Conservation (phyloP, 2,797 vertebrate genomes). For the Falco naumanni region DNA sequence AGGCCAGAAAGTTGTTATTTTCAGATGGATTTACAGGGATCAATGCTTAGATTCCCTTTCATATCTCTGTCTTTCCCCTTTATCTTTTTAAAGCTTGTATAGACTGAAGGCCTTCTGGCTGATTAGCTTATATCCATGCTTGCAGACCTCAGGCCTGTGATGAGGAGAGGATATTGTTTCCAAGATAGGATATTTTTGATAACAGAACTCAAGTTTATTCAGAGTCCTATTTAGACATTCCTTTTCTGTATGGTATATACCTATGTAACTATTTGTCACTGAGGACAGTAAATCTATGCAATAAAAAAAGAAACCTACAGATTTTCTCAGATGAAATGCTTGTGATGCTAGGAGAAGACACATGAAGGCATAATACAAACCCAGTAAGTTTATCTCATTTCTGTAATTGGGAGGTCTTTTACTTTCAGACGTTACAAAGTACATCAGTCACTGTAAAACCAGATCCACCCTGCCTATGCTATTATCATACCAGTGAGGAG, state of each 20-base stretch:
- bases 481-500: not conserved
- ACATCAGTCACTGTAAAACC: not conserved
- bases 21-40: slow-evolving; percentile 53
- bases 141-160: slow-evolving; percentile 14
- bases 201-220: not conserved
- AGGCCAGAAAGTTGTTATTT: slow-evolving; percentile 60
- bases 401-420: not conserved
- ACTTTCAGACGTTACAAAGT: not conserved
- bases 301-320: not conserved
- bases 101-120: slow-evolving; percentile 49
- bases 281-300: not conserved
- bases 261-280: not conserved
- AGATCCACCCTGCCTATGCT: not conserved
- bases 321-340: not conserved
- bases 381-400: not conserved
- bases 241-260: not conserved
- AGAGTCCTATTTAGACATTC: not conserved
- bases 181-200: not conserved
- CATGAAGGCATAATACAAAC: not conserved
- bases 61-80: slow-evolving; percentile 38
- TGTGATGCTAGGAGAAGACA: not conserved
- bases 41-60: slow-evolving; percentile 49
- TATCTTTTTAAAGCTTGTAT: slow-evolving; percentile 59
- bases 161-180: slow-evolving; percentile 21
- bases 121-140: not conserved